Conservation (phyloP, 37 sponge, comb jelly and placozoan genomes). For the Beroe forskalii region DNA sequence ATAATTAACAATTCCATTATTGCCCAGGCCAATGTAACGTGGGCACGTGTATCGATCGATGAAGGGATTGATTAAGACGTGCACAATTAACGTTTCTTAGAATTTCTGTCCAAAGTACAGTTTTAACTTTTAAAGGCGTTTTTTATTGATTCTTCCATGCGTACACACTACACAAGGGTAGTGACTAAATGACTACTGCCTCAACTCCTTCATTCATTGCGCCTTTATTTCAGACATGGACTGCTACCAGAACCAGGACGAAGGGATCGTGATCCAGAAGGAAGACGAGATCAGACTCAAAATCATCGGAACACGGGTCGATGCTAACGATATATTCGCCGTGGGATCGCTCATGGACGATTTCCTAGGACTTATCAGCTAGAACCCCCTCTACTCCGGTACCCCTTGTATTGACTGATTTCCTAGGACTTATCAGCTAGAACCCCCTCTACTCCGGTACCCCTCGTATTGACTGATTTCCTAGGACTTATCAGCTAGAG, state of each 20-base stretch:
- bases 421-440: conserved; percentile 79
- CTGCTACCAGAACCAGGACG: conserved; percentile 51
- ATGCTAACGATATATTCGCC: conserved; percentile 97
- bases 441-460: background rate
- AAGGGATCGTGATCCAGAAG: conserved; percentile 91
- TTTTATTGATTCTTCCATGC: too few relatives aligned
- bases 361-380: conserved; percentile 82
- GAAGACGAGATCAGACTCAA: conserved; percentile 83
- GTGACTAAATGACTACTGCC: too few relatives aligned
- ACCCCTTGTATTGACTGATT: too few relatives aligned
- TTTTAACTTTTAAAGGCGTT: too few relatives aligned
- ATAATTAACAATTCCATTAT: too few relatives aligned
- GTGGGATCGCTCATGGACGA: conserved; percentile 97
- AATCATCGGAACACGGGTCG: conserved; percentile 92
- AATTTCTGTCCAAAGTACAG: too few relatives aligned
- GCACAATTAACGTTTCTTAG: too few relatives aligned
- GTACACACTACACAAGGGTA: too few relatives aligned
- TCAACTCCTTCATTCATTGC: too few relatives aligned
- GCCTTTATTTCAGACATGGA: conserved; percentile 63
- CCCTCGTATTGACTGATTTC: conserved; percentile 98
- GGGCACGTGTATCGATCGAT: too few relatives aligned
- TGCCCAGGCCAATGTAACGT: too few relatives aligned
- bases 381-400: background rate
- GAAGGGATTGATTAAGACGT: too few relatives aligned
- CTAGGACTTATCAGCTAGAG: conserved; percentile 75